These are phyloP conservation scores for Macrotus californicus DNA, from an alignment of 2,113 vertebrate genomes.

Conservation along the genomic window DNA sequence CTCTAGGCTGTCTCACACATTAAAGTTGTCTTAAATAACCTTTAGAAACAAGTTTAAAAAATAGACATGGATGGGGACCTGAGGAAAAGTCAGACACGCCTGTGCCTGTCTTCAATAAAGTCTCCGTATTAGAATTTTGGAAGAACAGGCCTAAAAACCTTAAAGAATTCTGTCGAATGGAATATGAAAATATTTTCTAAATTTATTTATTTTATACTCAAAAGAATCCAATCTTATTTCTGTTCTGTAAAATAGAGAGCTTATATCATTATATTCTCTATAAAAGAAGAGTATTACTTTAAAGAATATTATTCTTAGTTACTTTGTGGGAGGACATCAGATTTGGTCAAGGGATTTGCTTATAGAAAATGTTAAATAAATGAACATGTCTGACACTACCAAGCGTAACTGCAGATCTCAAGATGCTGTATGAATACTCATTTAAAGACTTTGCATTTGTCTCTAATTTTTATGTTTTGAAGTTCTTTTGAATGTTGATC, in stretches of 20 bases:
- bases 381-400: background rate
- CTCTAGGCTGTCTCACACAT: conserved; percentile 29
- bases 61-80: background rate
- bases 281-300: background rate
- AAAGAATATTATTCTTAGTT: background rate
- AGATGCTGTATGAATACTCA: background rate
- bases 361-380: background rate
- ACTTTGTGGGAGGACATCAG: background rate
- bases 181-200: conserved; percentile 2
- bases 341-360: background rate
- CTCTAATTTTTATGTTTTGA: background rate
- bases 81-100: background rate
- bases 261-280: background rate
- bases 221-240: background rate
- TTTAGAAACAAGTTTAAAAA: background rate
- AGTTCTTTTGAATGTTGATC: background rate
- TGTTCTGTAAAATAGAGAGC: background rate
- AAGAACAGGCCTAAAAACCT: background rate
- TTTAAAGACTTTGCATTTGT: background rate
- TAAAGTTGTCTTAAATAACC: conserved; percentile 31
- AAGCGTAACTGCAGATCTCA: background rate
- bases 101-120: background rate
- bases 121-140: background rate
- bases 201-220: background rate
- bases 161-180: background rate